Conservation (phyloP, 2,888 invertebrate species). For the Siphlonurus alternatus region DNA sequence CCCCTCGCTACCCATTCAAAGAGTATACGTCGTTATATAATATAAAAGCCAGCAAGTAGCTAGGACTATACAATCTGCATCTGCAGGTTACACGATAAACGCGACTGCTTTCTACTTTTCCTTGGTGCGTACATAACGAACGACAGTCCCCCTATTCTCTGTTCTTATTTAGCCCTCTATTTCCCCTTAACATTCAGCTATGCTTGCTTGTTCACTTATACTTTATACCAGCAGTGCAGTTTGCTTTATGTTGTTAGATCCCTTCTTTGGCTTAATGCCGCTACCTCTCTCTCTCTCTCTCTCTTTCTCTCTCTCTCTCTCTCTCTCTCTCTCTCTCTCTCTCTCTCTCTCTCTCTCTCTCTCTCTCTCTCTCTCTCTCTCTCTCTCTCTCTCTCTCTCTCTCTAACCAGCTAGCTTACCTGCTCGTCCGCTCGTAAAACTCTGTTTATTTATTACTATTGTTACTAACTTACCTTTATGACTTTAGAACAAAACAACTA, state of each 20-base stretch:
- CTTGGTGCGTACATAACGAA: too few relatives aligned
- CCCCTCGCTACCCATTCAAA: too few relatives aligned
- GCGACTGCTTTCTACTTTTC: too few relatives aligned
- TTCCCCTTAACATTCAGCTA: too few relatives aligned
- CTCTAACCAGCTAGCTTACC: conserved; percentile 2
- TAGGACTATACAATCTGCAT: too few relatives aligned
- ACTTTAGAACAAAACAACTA: neutral
- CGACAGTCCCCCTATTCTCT: neutral
- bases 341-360: neutral
- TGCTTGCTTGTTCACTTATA: too few relatives aligned
- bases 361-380: conserved; percentile 8
- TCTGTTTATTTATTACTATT: neutral
- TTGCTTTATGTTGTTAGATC: too few relatives aligned
- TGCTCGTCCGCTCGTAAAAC: neutral
- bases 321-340: neutral
- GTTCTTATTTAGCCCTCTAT: neutral
- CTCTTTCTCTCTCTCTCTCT: neutral
- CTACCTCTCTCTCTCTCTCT: neutral
- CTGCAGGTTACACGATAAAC: too few relatives aligned
- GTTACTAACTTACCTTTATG: neutral
- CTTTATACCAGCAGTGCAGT: too few relatives aligned
- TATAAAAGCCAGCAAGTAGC: too few relatives aligned
- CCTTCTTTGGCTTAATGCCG: too few relatives aligned
- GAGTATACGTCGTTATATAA: too few relatives aligned
- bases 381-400: conserved; percentile 7